Evolutionary conservation across 1,140 invertebrate species (phyloP).

Genomic region (Dendroctonus valens): DNA sequence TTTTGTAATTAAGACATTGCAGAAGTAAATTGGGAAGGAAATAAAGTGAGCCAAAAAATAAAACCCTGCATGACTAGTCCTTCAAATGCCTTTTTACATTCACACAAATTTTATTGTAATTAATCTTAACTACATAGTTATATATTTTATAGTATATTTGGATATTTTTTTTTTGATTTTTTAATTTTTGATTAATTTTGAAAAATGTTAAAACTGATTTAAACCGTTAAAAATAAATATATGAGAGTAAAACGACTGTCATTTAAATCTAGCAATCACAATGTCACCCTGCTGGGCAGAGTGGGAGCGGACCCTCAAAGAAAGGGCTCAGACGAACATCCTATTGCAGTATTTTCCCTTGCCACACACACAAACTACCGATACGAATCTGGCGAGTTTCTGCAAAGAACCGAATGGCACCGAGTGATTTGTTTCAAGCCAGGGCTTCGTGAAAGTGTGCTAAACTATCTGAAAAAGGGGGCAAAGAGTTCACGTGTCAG

Average conservation of each 20-base stretch:
- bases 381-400: slow-evolving; percentile 71
- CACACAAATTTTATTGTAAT: too few species aligned
- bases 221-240: too few species aligned
- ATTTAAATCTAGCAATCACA: slow-evolving; percentile 67
- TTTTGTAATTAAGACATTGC: too few species aligned
- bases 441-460: slow-evolving; percentile 71
- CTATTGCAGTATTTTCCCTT: slow-evolving; percentile 85
- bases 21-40: too few species aligned
- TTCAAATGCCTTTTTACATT: too few species aligned
- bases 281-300: slow-evolving; percentile 81
- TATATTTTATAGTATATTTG: not conserved
- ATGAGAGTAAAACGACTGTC: too few species aligned
- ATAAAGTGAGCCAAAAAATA: not conserved
- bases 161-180: too few species aligned
- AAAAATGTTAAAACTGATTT: slow-evolving; percentile 36
- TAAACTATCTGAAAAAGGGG: slow-evolving; percentile 82
- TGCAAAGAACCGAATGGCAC: slow-evolving; percentile 90
- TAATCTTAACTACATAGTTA: too few species aligned
- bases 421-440: slow-evolving; percentile 85
- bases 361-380: slow-evolving; percentile 87
- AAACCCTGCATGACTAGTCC: too few species aligned
- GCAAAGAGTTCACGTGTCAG: slow-evolving; percentile 79
- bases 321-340: slow-evolving; percentile 76
- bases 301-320: slow-evolving; percentile 83
- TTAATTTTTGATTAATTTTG: too few species aligned